Conservation (phyloP, 35 echinoderm and acorn worm species). For the Heliocidaris tuberculata region DNA sequence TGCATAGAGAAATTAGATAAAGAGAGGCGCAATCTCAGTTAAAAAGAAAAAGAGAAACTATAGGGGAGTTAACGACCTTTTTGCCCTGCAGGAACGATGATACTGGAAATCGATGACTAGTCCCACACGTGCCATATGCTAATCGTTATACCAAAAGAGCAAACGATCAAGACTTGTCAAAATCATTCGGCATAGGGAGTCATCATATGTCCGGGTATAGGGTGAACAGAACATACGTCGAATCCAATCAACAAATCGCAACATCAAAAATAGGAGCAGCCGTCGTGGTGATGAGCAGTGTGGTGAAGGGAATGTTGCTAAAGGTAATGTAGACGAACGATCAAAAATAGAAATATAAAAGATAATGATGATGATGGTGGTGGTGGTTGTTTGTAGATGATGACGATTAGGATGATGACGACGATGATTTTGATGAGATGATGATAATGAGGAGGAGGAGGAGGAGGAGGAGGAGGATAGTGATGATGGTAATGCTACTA, state of each 20-base stretch:
- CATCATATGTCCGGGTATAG: neutral
- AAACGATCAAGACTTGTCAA: constrained; percentile 4
- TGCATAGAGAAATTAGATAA: neutral
- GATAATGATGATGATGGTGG: neutral
- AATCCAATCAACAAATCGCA: neutral
- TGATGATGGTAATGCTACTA: too few species aligned
- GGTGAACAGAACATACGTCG: neutral
- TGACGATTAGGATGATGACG: neutral
- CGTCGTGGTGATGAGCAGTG: too few species aligned
- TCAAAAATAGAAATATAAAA: neutral
- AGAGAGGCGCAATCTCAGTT: too few species aligned
- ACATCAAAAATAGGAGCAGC: neutral
- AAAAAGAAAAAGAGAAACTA: too few species aligned
- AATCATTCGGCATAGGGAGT: neutral
- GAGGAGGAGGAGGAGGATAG: too few species aligned
- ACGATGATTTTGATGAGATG: neutral
- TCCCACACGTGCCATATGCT: neutral
- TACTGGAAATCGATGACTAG: neutral
- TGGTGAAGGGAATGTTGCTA: too few species aligned
- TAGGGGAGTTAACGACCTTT: too few species aligned
- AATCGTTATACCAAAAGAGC: neutral
- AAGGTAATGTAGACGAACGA: neutral
- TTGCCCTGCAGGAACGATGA: neutral
- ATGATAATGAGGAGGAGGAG: too few species aligned
- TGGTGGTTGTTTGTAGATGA: neutral